Evolutionary conservation across 2,888 invertebrate species (phyloP), one percentile per base, ranked within the genome.

Genomic region (Dascillus cervinus): DNA sequence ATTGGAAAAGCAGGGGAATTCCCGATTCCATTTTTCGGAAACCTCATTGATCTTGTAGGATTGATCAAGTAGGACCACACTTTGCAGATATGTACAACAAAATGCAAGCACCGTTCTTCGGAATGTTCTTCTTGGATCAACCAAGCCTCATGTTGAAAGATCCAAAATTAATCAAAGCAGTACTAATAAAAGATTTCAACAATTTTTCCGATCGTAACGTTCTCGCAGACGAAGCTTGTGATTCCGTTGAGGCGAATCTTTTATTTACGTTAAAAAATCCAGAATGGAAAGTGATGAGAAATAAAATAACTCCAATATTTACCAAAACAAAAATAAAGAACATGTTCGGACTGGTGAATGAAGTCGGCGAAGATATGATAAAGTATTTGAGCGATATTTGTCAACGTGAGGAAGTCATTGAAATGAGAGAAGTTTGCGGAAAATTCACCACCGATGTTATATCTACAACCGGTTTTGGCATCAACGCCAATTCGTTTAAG

Each of bases 261-360:
- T 41, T 65, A 8, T 49, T 69, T 28, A 58, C 62, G 2, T 38
- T 68, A 24, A 62, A 58, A 29, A 68, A 65, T 25, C 62, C 65
- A 0, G 60, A 62, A 2, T 73, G 73, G 73, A 67, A 64, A 41
- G 59, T 59, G 21, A 47, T 72, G 10, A 56, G 73, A 11, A 49
- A 60, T 2, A 69, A 69, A 36, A 55, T 72, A 12, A 65, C 68
- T 0, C 71, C 72, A 1, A 66, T 67, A 0, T 64, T 73, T 44
- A 67, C 70, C 2, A 60, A 66, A 1, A 69, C 66, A 11, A 72
- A 71, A 49, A 53, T 73, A 39, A 70, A 64, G 44, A 52, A 52
- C 20, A 69, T 71, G 69, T 60, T n/a, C n/a, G n/a, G 62, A 0
- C 52, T 69, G 14, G 64, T 71, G 50, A 44, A 56, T 19, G 61